Percentiles rank a stretch among this genome's conserved stretches.
Conservation (phyloP, 2,888 invertebrate species). For the Drepana falcataria region DNA sequence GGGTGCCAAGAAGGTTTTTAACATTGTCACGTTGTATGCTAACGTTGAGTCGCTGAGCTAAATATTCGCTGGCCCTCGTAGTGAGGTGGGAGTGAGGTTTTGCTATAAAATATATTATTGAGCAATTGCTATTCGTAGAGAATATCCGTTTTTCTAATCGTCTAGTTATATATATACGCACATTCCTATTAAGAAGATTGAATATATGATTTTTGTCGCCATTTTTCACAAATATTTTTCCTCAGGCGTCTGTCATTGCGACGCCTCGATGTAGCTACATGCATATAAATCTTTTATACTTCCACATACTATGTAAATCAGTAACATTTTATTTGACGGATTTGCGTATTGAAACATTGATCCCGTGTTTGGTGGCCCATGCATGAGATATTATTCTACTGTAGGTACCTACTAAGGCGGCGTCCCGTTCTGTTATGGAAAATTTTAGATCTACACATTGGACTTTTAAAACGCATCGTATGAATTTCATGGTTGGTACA, state of each 20-base stretch:
- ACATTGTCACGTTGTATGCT: no score
- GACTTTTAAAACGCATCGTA: conserved; percentile 46
- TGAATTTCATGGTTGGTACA: conserved; percentile 37
- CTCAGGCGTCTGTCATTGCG: conserved; percentile 38
- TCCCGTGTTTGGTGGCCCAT: conserved; percentile 17
- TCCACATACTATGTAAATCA: conserved; percentile 44
- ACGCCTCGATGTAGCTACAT: conserved; percentile 35
- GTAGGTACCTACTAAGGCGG: conserved; percentile 14
- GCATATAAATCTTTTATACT: conserved; percentile 38
- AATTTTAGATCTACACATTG: conserved; percentile 35
- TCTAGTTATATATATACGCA: no score
- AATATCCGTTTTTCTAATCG: no score
- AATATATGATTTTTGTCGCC: conserved; percentile 17
- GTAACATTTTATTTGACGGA: conserved; percentile 38
- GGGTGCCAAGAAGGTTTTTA: no score
- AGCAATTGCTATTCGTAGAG: no score
- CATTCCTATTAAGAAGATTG: no score
- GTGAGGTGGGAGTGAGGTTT: no score
- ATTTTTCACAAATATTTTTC: conserved; percentile 51
- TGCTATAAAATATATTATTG: no score
- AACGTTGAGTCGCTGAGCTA: no score
- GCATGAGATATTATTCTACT: conserved; percentile 18
- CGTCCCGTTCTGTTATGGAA: conserved; percentile 40
- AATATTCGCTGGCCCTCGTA: no score
- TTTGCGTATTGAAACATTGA: conserved; percentile 28